Percentiles rank a stretch among this genome's conserved stretches.
Evolutionary conservation across 2,113 vertebrate species (phyloP).

Genomic region (Plectropomus leopardus): DNA sequence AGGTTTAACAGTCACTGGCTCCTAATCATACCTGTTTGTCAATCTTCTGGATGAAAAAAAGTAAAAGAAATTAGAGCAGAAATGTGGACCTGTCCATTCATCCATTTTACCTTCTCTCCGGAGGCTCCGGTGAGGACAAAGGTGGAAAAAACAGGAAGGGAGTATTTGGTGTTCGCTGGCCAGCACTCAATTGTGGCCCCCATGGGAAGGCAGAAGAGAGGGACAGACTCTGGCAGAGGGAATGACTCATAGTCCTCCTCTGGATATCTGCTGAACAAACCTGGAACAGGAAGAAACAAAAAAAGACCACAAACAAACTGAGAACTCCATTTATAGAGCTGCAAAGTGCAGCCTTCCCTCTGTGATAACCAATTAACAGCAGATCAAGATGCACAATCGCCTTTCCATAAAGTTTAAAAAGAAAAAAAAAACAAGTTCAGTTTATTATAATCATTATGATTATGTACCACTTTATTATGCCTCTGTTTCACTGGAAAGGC

Average conservation of each 20-base stretch:
- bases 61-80: not conserved
- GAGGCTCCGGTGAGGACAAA: conserved; percentile 98
- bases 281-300: conserved; percentile 78
- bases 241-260: conserved; percentile 98
- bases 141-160: conserved; percentile 97
- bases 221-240: conserved; percentile 96
- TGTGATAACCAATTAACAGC: conserved; percentile 41
- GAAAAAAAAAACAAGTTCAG: conserved; percentile 4
- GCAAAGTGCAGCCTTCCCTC: conserved; percentile 1
- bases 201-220: conserved; percentile 98
- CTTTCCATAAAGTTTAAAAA: conserved; percentile 8
- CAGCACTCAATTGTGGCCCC: conserved; percentile 97
- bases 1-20: conserved; percentile 39
- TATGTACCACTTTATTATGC: conserved; percentile 11
- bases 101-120: conserved; percentile 92
- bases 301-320: conserved; percentile 2
- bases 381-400: not conserved
- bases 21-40: not conserved
- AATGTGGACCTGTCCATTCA: not conserved
- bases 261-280: conserved; percentile 96
- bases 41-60: not conserved
- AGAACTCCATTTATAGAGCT: conserved; percentile 8
- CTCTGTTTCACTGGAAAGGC: not conserved
- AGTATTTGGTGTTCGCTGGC: conserved; percentile 95
- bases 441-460: conserved; percentile 13